phyloP scores from a whole-genome alignment of 2,797 vertebrate genomes.

The Nasua narica region DNA sequence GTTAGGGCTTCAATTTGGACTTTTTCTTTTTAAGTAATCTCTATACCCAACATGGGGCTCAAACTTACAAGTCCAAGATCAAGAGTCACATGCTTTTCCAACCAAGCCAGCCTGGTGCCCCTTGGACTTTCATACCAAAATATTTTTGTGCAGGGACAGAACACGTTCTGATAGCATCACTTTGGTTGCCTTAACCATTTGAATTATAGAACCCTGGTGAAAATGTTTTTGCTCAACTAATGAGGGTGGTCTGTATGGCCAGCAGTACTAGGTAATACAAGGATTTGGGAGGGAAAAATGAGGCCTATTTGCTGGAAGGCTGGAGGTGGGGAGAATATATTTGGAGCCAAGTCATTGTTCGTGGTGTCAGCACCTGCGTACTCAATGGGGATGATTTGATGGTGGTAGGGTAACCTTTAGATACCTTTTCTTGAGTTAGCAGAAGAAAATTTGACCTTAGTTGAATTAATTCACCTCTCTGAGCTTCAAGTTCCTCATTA shows the following conservation, averaged over 20 bases:
- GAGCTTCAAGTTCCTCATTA: background rate
- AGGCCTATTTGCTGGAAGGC: background rate
- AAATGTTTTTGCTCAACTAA: background rate
- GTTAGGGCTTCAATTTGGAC: background rate
- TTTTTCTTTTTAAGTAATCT: background rate
- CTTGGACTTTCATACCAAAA: background rate
- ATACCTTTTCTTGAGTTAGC: background rate
- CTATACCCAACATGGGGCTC: background rate
- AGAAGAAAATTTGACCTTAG: background rate
- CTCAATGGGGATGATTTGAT: background rate
- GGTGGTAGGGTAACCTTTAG: background rate
- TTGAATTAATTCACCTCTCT: slow-evolving; percentile 19
- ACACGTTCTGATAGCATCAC: background rate
- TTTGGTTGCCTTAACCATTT: background rate
- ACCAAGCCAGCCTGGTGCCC: background rate
- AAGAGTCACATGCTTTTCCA: background rate
- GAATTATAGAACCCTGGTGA: background rate
- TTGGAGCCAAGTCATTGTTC: background rate
- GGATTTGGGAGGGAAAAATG: background rate
- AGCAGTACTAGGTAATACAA: background rate
- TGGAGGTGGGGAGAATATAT: background rate
- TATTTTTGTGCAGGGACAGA: background rate
- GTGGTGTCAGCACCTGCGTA: background rate
- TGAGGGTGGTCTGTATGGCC: background rate
- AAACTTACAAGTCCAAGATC: background rate